These are phyloP conservation scores for Amazona vittata DNA, from an alignment of 2,113 vertebrate genomes.

Conservation along the genomic window DNA sequence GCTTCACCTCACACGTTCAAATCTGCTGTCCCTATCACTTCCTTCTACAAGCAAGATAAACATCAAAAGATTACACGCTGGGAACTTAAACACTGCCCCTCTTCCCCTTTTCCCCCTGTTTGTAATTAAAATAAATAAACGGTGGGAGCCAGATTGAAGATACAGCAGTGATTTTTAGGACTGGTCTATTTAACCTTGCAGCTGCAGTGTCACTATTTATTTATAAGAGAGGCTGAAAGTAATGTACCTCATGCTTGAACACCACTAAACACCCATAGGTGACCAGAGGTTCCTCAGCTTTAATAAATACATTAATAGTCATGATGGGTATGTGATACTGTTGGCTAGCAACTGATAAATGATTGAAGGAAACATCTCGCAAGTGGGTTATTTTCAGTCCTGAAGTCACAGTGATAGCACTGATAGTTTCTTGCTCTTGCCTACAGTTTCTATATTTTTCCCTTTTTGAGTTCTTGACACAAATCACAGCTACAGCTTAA, in stretches of 20 bases:
- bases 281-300: neutral
- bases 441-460: neutral
- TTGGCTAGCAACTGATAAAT: neutral
- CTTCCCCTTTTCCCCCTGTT: neutral
- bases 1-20: neutral
- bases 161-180: neutral
- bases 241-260: neutral
- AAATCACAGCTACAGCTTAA: neutral
- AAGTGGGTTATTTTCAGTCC: neutral
- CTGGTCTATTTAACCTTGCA: neutral
- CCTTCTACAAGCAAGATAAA: neutral
- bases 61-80: neutral
- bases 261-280: neutral
- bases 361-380: neutral
- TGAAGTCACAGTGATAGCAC: neutral
- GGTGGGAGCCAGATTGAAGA: neutral
- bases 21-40: neutral
- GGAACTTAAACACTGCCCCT: neutral
- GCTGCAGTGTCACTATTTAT: neutral
- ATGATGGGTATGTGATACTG: rapidly evolving
- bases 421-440: neutral
- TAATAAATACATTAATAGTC: neutral
- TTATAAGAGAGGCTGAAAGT: neutral
- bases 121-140: neutral
- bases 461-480: neutral